A percentile compares a stretch with the other conserved stretches of the same genome.
Conservation (phyloP, 2,888 invertebrate species). For the Luffia ferchaultella region DNA sequence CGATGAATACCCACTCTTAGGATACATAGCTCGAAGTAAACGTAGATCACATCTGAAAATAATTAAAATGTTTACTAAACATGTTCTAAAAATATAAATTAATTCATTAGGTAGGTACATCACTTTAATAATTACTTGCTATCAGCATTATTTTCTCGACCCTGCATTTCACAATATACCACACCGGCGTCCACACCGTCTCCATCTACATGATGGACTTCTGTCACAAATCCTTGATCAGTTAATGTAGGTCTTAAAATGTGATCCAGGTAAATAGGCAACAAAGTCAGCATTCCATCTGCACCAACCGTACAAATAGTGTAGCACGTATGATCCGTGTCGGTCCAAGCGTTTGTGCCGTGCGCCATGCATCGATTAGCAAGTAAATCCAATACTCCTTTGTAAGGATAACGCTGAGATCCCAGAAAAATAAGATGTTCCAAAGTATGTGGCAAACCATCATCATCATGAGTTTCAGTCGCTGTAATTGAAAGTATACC, state of each 20-base stretch:
- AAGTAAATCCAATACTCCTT: slow-evolving; percentile 86
- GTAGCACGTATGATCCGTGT: slow-evolving; percentile 88
- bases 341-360: slow-evolving; percentile 93
- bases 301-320: slow-evolving; percentile 85
- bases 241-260: slow-evolving; percentile 85
- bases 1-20: slow-evolving; percentile 82
- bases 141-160: slow-evolving; percentile 82
- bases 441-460: slow-evolving; percentile 91
- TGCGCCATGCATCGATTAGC: slow-evolving; percentile 91
- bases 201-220: slow-evolving; percentile 91
- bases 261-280: slow-evolving; percentile 92
- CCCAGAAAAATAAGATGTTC: slow-evolving; percentile 93
- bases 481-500: slow-evolving; percentile 54
- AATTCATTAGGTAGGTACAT: slow-evolving; percentile 4
- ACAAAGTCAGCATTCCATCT: slow-evolving; percentile 85
- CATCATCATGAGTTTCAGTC: slow-evolving; percentile 91
- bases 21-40: slow-evolving; percentile 77
- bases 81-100: slow-evolving; percentile 9
- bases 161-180: slow-evolving; percentile 97
- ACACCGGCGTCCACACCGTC: slow-evolving; percentile 92
- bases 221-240: slow-evolving; percentile 84
- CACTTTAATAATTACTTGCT: slow-evolving; percentile 40
- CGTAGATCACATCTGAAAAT: slow-evolving; percentile 65
- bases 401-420: slow-evolving; percentile 88
- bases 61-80: no score